Percentiles rank a stretch among this genome's conserved stretches.
phyloP scores from a whole-genome alignment of 1,140 invertebrate species.

The Tyrophagus putrescentiae region DNA sequence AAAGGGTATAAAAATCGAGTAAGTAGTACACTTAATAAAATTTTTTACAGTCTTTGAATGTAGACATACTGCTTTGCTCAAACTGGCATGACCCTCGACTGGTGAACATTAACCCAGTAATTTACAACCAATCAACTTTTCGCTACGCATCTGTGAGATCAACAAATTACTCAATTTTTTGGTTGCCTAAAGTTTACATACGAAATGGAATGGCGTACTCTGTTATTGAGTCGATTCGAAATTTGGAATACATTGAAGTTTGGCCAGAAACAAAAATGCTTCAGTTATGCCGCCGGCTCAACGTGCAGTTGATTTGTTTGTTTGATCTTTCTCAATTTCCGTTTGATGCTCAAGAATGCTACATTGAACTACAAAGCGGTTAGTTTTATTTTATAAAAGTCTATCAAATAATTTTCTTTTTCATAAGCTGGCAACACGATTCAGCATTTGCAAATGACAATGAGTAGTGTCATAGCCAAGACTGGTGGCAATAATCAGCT shows the following conservation, averaged over 20 bases:
- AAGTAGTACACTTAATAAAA: too few relatives aligned
- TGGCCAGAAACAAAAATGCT: background rate
- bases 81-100: constrained; percentile 8
- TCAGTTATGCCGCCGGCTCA: constrained; percentile 29
- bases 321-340: constrained; percentile 27
- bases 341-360: constrained; percentile 27
- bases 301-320: constrained; percentile 24
- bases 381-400: background rate
- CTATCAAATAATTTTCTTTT: background rate
- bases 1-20: background rate
- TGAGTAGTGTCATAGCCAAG: background rate
- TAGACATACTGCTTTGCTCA: background rate
- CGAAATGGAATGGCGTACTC: background rate
- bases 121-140: too few relatives aligned
- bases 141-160: too few relatives aligned
- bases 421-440: background rate
- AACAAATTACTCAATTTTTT: too few relatives aligned
- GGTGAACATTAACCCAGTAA: background rate
- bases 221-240: background rate
- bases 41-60: background rate
- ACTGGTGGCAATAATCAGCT: background rate
- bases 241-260: constrained; percentile 11
- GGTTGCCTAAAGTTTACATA: constrained; percentile 6
- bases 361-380: constrained; percentile 25
- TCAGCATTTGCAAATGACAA: too few relatives aligned